Percentiles rank a stretch among this genome's conserved stretches.
Conservation (phyloP, 2,797 vertebrate species). For the Channallabes apus region DNA sequence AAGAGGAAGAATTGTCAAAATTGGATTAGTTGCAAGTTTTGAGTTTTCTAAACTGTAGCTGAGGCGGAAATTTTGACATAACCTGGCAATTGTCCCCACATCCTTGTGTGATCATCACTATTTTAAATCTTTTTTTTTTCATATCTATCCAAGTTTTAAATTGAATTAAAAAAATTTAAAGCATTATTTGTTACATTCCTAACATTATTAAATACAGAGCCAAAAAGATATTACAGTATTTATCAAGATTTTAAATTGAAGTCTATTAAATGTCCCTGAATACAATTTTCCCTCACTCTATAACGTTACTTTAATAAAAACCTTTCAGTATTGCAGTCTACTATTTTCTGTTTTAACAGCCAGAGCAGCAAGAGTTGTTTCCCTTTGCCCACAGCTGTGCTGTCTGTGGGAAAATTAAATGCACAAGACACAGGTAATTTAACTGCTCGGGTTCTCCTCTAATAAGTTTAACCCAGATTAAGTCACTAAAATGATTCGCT, state of each 20-base stretch:
- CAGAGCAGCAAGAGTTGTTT: slow-evolving; percentile 88
- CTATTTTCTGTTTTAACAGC: slow-evolving; percentile 66
- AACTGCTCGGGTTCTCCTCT: background rate
- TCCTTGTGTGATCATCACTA: background rate
- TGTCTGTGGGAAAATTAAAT: slow-evolving; percentile 94
- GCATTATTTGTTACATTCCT: background rate
- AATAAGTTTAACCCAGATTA: background rate
- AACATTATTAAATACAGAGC: background rate
- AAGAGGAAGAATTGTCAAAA: background rate
- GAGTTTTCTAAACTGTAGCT: background rate
- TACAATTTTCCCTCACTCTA: background rate
- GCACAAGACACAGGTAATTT: slow-evolving; percentile 89
- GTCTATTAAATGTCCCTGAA: background rate
- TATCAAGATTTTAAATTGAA: background rate
- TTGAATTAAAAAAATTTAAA: too few species aligned
- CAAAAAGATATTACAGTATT: background rate
- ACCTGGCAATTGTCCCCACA: background rate
- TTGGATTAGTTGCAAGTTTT: background rate
- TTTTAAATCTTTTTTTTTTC: background rate
- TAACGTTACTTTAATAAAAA: background rate
- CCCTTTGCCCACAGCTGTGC: slow-evolving; percentile 91
- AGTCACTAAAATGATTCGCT: background rate
- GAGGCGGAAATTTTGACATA: background rate
- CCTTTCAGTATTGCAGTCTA: background rate
- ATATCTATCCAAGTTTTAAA: background rate